These are phyloP conservation scores for Zoanthus sociatus DNA, from an alignment of 92 coral and sea anemone genomes.

Conservation along the genomic window DNA sequence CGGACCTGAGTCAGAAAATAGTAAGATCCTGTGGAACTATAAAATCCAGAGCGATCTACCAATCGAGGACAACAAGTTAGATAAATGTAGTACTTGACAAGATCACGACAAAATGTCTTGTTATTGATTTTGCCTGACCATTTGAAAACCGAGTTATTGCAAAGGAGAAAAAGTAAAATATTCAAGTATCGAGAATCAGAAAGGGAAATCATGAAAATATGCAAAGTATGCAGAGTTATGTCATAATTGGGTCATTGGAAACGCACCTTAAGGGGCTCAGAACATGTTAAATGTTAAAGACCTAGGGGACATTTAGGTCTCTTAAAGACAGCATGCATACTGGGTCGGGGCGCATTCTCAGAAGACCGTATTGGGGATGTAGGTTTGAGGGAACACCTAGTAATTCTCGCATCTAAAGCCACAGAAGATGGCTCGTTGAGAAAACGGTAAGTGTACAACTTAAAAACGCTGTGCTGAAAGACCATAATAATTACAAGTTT, in stretches of 20 bases:
- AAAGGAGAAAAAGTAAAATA: background rate
- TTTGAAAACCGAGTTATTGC: background rate
- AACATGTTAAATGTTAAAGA: background rate
- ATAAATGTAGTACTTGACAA: background rate
- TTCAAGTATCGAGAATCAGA: background rate
- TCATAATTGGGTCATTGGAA: background rate
- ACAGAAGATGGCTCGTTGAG: background rate
- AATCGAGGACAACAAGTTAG: background rate
- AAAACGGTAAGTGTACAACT: background rate
- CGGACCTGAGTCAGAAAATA: background rate
- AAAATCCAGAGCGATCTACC: background rate
- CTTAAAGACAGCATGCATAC: background rate
- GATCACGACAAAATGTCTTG: background rate
- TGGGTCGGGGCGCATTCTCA: background rate
- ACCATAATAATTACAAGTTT: background rate
- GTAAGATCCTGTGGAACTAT: background rate
- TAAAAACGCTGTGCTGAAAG: background rate
- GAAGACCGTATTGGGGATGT: background rate
- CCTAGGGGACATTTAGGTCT: background rate
- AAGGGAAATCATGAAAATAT: too few relatives aligned
- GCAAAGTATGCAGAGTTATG: too few relatives aligned
- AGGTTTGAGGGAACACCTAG: background rate
- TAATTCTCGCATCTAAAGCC: background rate
- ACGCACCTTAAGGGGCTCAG: background rate
- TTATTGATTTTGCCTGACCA: background rate